Percentiles rank a stretch among this genome's conserved stretches.
These are phyloP conservation scores for Venustaconcha ellipsiformis DNA, from an alignment of 1,140 invertebrate species.

Conservation along the genomic window DNA sequence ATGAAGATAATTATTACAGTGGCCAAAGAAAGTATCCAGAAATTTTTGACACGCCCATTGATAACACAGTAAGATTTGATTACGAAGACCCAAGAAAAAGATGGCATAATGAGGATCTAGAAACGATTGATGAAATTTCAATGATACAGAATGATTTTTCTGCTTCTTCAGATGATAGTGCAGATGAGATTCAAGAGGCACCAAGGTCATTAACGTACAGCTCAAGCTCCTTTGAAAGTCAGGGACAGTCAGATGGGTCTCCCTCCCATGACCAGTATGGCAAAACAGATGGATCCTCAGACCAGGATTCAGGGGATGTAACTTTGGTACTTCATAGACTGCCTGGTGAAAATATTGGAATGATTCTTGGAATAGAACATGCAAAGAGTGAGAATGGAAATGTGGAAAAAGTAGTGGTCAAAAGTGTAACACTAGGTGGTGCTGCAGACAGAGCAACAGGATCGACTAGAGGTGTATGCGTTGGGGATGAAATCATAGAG, in stretches of 20 bases:
- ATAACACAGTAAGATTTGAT: too few species aligned
- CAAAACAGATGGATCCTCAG: conserved; percentile 34
- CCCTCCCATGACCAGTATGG: conserved; percentile 2
- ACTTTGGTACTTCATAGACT: conserved; percentile 79
- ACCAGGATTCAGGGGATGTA: conserved; percentile 32
- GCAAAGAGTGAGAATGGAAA: conserved; percentile 78
- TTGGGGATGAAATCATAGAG: conserved; percentile 89
- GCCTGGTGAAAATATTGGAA: conserved; percentile 89
- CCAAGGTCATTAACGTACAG: too few species aligned
- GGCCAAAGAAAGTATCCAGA: too few species aligned
- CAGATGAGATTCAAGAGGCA: too few species aligned
- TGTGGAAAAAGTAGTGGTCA: conserved; percentile 83
- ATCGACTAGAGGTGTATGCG: conserved; percentile 71
- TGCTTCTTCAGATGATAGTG: too few species aligned
- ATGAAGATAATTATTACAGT: too few species aligned
- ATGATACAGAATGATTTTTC: too few species aligned
- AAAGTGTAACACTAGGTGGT: conserved; percentile 88
- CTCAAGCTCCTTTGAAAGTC: too few species aligned
- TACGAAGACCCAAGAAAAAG: too few species aligned
- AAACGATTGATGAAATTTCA: too few species aligned
- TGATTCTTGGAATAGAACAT: conserved; percentile 92
- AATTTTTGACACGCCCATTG: too few species aligned
- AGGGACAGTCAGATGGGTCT: conserved; percentile 27
- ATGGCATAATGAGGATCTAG: too few species aligned
- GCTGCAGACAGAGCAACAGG: conserved; percentile 86